Evolutionary conservation across 2,113 vertebrate species (phyloP).

Genomic region (Quiscalus mexicanus): DNA sequence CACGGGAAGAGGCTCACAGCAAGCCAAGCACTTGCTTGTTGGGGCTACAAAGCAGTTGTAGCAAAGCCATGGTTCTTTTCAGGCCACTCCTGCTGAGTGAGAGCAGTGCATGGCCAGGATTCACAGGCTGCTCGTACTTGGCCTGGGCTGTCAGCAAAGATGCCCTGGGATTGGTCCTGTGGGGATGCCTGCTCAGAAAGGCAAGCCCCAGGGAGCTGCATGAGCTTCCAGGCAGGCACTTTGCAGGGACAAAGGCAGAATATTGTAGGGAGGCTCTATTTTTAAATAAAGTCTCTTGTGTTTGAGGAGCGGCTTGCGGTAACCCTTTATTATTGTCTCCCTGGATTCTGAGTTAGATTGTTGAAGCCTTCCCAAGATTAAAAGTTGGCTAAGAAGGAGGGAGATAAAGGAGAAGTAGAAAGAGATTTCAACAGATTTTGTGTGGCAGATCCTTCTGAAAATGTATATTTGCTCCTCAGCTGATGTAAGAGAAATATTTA

Average conservation of each 20-base stretch:
- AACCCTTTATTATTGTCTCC: not conserved
- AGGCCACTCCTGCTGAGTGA: not conserved
- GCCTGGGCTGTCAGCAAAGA: not conserved
- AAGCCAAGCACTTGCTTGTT: not conserved
- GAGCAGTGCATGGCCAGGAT: not conserved
- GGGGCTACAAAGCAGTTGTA: not conserved
- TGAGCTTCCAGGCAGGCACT: not conserved
- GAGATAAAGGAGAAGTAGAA: not conserved
- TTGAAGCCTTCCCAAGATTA: not conserved
- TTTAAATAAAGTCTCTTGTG: not conserved
- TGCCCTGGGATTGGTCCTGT: not conserved
- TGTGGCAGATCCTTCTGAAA: not conserved
- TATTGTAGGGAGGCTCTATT: not conserved
- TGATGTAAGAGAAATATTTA: not conserved
- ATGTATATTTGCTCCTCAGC: not conserved
- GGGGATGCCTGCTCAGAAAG: not conserved
- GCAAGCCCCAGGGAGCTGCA: not conserved
- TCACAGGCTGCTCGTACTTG: not conserved
- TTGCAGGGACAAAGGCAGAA: not conserved
- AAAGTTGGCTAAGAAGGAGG: not conserved
- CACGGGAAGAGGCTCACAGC: not conserved
- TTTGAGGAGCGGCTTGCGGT: not conserved
- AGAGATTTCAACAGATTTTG: not conserved
- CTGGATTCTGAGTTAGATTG: not conserved
- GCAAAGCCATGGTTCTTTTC: not conserved